These are phyloP conservation scores for Scaptomyza tumidula DNA, from an alignment of 2,888 invertebrate genomes.

Conservation along the genomic window DNA sequence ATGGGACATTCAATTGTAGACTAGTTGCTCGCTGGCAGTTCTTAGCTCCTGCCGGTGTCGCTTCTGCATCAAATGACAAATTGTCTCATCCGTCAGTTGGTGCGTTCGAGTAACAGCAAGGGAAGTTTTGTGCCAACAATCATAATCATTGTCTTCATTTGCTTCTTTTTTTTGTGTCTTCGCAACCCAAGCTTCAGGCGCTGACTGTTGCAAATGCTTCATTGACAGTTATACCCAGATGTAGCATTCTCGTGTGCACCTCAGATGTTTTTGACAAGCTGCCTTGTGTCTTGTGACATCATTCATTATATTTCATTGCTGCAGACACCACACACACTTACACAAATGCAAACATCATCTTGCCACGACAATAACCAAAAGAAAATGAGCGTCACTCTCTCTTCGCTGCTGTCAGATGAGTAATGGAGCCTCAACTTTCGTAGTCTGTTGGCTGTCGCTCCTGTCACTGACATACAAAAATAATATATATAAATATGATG, in stretches of 20 bases:
- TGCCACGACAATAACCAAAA: slow-evolving; percentile 33
- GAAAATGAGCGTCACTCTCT: slow-evolving; percentile 14
- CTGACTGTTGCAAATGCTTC: slow-evolving; percentile 35
- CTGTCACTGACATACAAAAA: slow-evolving; percentile 48
- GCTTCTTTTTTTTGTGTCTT: slow-evolving; percentile 10
- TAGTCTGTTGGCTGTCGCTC: slow-evolving; percentile 21
- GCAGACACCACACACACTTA: slow-evolving; percentile 43
- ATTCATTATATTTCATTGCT: slow-evolving; percentile 75
- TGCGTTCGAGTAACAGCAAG: slow-evolving; percentile 36
- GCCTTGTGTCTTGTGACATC: slow-evolving; percentile 56
- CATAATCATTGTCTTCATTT: slow-evolving; percentile 74
- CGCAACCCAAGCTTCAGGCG: slow-evolving; percentile 28
- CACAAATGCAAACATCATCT: slow-evolving; percentile 59
- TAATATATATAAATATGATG: slow-evolving; percentile 23
- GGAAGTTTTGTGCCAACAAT: slow-evolving; percentile 53
- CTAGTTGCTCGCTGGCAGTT: slow-evolving; percentile 40
- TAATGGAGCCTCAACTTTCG: slow-evolving; percentile 55
- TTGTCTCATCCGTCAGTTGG: slow-evolving; percentile 74
- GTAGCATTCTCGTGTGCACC: slow-evolving; percentile 30
- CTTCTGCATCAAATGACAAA: slow-evolving; percentile 77
- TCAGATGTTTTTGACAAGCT: slow-evolving; percentile 70
- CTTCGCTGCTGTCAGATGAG: slow-evolving; percentile 50
- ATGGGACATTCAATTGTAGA: slow-evolving; percentile 30
- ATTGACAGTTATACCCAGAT: slow-evolving; percentile 45
- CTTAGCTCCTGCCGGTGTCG: slow-evolving; percentile 52